phyloP scores from a whole-genome alignment of 64 coral and sea anemone genomes.

The Montipora efflorescens region DNA sequence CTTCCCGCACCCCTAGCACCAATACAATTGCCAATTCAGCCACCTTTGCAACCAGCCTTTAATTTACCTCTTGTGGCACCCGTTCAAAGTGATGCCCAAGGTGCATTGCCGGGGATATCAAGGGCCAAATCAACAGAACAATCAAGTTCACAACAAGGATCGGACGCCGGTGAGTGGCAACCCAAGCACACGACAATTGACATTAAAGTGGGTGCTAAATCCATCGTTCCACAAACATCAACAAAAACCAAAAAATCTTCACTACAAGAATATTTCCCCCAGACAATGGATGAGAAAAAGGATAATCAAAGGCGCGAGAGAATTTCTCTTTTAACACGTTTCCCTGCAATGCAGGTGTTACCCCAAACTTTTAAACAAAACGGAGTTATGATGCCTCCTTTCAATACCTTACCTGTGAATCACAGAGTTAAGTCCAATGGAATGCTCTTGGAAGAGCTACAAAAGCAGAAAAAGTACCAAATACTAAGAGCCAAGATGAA shows the following conservation, averaged over 20 bases:
- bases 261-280: neutral
- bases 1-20: conserved; percentile 1
- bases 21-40: conserved; percentile 18
- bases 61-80: conserved; percentile 5
- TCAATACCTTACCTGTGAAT: conserved; percentile 63
- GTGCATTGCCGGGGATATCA: neutral
- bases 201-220: conserved; percentile 25
- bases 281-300: conserved; percentile 30
- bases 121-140: neutral
- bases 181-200: conserved; percentile 35
- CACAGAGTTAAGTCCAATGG: conserved; percentile 60
- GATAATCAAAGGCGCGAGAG: conserved; percentile 61
- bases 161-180: neutral
- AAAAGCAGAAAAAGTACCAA: conserved; percentile 43
- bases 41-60: neutral
- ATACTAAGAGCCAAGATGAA: conserved; percentile 18
- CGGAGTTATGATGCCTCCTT: conserved; percentile 69
- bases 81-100: neutral
- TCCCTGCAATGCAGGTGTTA: conserved; percentile 88
- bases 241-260: neutral
- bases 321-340: conserved; percentile 72
- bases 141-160: neutral
- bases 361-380: conserved; percentile 88
- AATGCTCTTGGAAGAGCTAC: conserved; percentile 81
- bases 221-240: conserved; percentile 8